Conservation (phyloP, 2,113 vertebrate genomes). For the Heloderma charlesbogerti region DNA sequence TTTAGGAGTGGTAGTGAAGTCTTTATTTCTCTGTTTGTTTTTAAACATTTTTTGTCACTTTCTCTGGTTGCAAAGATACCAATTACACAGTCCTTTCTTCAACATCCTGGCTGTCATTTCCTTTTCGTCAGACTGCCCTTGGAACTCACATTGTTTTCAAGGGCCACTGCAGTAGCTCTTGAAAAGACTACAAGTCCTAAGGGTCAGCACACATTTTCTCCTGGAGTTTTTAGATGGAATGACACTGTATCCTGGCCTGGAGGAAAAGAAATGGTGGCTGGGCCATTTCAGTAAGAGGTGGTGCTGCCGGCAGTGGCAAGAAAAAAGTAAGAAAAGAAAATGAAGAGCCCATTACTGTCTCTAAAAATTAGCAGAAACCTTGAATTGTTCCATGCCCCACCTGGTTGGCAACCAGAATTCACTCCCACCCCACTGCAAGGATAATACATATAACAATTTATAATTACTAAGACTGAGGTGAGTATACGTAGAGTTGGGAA, state of each 20-base stretch:
- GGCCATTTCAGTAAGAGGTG: background rate
- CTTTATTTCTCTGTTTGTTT: background rate
- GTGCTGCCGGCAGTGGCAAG: background rate
- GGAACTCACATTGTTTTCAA: background rate
- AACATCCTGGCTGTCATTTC: background rate
- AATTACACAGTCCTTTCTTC: background rate
- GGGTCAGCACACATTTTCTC: background rate
- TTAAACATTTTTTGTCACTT: background rate
- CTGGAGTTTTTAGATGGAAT: background rate
- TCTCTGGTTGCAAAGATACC: background rate
- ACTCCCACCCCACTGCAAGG: background rate
- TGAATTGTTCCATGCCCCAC: background rate
- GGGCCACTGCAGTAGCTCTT: background rate
- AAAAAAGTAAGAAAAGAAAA: background rate
- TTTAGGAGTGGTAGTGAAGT: background rate
- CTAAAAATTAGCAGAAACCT: background rate
- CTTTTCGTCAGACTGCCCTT: background rate
- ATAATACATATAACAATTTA: background rate
- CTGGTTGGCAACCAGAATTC: background rate
- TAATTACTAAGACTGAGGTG: background rate
- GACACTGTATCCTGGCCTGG: background rate
- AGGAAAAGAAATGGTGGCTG: background rate
- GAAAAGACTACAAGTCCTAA: background rate
- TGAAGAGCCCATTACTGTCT: background rate
- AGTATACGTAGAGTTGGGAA: background rate